A percentile compares a stretch with the other conserved stretches of the same genome.
phyloP scores from a whole-genome alignment of 2,797 vertebrate species.

The Cercopithecus petaurista region DNA sequence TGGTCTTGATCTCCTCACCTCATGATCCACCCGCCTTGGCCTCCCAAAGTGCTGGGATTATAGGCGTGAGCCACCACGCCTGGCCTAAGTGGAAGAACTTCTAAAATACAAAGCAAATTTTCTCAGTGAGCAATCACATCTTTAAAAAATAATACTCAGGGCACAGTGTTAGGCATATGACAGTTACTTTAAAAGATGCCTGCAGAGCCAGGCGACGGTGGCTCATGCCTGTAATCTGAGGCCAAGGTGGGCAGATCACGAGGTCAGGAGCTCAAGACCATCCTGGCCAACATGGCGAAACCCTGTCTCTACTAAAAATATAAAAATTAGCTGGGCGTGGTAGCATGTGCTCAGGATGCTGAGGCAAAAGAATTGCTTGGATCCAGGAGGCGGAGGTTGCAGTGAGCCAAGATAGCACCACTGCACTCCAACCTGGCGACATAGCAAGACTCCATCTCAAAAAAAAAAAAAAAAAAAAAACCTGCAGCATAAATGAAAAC shows the following conservation, averaged over 20 bases:
- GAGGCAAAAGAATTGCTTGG: neutral
- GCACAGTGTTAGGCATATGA: neutral
- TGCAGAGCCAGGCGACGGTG: neutral
- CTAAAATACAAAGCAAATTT: constrained; percentile 26
- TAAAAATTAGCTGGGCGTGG: too few species aligned
- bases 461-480: neutral
- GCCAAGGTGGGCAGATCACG: neutral
- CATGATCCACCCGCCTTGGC: too few species aligned
- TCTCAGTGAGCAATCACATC: neutral
- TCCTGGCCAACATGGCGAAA: too few species aligned
- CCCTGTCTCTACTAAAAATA: too few species aligned
- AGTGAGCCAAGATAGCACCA: neutral
- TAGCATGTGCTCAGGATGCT: too few species aligned
- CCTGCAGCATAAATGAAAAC: neutral
- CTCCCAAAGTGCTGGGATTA: too few species aligned
- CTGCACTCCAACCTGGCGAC: neutral
- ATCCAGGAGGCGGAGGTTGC: neutral
- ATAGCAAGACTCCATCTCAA: neutral
- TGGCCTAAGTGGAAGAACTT: neutral
- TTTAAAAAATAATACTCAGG: constrained; percentile 9
- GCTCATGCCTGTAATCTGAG: neutral
- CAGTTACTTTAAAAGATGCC: neutral
- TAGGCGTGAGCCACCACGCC: too few species aligned
- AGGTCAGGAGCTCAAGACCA: neutral
- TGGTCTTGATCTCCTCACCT: too few species aligned